A percentile compares a stretch with the other conserved stretches of the same genome.
Conservation (phyloP, 1,140 invertebrate genomes). For the Pachypsylla venusta region DNA sequence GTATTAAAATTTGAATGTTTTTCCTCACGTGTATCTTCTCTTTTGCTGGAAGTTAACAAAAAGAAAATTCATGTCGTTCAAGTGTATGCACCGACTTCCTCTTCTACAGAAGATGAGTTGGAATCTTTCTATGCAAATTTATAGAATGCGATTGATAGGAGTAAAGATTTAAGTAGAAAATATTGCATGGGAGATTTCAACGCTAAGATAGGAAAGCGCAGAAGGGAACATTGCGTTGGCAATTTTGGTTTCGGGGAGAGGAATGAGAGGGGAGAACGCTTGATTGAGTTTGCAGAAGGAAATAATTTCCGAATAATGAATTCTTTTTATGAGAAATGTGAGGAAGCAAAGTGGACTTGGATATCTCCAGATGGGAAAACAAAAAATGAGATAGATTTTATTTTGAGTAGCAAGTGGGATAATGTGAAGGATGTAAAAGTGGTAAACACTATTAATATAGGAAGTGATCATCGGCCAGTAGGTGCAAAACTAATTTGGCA, state of each 20-base stretch:
- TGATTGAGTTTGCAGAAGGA: neutral
- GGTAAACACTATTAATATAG: neutral
- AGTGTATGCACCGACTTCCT: neutral
- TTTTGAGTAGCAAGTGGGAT: neutral
- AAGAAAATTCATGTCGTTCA: neutral
- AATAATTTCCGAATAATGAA: conserved; percentile 3
- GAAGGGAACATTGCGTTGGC: neutral
- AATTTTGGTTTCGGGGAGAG: neutral
- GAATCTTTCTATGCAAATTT: neutral
- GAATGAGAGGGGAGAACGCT: neutral
- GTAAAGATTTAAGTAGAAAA: neutral
- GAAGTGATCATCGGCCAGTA: neutral
- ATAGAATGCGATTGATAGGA: conserved; percentile 9
- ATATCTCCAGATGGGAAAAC: neutral
- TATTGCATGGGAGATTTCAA: conserved; percentile 5
- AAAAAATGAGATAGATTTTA: conserved; percentile 10
- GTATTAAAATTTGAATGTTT: neutral
- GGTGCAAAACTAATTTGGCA: neutral
- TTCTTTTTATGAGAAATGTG: neutral
- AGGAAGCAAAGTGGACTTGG: neutral
- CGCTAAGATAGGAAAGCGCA: neutral
- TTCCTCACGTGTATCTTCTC: neutral
- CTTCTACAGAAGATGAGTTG: conserved; percentile 6
- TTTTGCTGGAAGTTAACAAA: neutral
- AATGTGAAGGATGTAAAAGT: neutral